phyloP scores from a whole-genome alignment of 2,888 invertebrate species.

The Nomada flava region DNA sequence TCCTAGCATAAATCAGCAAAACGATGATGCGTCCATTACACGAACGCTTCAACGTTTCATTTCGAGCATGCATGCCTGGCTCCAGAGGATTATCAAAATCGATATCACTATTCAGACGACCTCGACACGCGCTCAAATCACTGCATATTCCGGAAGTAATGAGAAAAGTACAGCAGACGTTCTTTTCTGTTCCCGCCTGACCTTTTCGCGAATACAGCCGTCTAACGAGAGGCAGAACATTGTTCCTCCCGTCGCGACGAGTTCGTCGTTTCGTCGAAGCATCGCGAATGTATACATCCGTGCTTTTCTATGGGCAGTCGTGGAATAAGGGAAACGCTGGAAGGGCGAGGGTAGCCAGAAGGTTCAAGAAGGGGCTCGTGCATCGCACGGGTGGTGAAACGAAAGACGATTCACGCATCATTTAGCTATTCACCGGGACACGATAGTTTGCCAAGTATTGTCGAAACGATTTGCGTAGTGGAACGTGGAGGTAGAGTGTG shows the following conservation, averaged over 20 bases:
- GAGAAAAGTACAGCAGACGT: conserved; percentile 60
- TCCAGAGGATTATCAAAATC: conserved; percentile 49
- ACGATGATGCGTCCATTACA: conserved; percentile 23
- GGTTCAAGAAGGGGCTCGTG: not conserved
- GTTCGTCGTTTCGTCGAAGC: conserved; percentile 19
- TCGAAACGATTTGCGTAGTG: conserved; percentile 13
- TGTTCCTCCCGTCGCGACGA: conserved; percentile 27
- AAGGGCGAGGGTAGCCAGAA: not conserved
- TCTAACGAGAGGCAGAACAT: conserved; percentile 40
- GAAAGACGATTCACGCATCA: conserved; percentile 37
- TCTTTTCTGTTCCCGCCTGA: not conserved
- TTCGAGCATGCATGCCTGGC: conserved; percentile 21
- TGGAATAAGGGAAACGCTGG: conserved; percentile 1
- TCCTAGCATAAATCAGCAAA: conserved; percentile 9
- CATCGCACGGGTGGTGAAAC: not conserved
- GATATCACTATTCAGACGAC: conserved; percentile 40
- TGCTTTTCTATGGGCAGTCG: conserved; percentile 8
- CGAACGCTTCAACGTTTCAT: conserved; percentile 37
- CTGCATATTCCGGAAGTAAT: conserved; percentile 60
- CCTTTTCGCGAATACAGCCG: conserved; percentile 9
- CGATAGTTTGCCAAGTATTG: conserved; percentile 5
- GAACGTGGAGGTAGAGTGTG: not conserved
- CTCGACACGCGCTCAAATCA: conserved; percentile 28
- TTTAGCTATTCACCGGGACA: conserved; percentile 27
- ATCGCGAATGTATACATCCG: conserved; percentile 4